phyloP scores from a whole-genome alignment of 2,888 invertebrate species.

The Catocala nupta region DNA sequence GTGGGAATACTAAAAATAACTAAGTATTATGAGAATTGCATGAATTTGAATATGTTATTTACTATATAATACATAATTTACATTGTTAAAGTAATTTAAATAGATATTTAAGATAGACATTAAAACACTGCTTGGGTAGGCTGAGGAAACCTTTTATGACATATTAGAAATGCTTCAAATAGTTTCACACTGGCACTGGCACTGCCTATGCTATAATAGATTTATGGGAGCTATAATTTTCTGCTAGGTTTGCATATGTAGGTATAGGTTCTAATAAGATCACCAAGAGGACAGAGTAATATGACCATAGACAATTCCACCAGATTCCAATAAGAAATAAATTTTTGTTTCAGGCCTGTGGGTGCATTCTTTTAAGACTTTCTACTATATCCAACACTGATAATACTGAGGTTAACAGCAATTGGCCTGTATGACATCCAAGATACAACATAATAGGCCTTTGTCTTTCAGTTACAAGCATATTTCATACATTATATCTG shows the following conservation, averaged over 20 bases:
- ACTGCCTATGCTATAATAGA: too few relatives aligned
- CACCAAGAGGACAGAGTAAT: background rate
- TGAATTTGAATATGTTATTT: too few relatives aligned
- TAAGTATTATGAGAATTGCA: too few relatives aligned
- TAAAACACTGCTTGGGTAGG: background rate
- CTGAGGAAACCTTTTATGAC: background rate
- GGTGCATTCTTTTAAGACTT: conserved; percentile 39
- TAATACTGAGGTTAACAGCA: conserved; percentile 56
- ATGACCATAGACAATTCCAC: conserved; percentile 26
- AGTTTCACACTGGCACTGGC: too few relatives aligned
- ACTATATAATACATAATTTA: too few relatives aligned
- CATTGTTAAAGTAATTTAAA: too few relatives aligned
- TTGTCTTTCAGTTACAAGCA: conserved; percentile 35
- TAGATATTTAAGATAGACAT: background rate
- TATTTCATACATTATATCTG: conserved; percentile 7
- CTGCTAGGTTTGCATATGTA: background rate
- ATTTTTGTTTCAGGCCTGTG: background rate
- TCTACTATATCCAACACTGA: conserved; percentile 46
- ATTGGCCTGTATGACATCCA: conserved; percentile 52
- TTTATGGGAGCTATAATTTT: too few relatives aligned
- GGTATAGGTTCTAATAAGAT: background rate
- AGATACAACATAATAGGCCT: conserved; percentile 47
- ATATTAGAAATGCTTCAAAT: background rate
- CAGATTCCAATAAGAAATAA: conserved; percentile 56
- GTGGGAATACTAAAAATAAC: too few relatives aligned